A percentile compares a stretch with the other conserved stretches of the same genome.
These are phyloP conservation scores for Peribatodes rhomboidaria DNA, from an alignment of 2,888 invertebrate genomes.

Conservation along the genomic window DNA sequence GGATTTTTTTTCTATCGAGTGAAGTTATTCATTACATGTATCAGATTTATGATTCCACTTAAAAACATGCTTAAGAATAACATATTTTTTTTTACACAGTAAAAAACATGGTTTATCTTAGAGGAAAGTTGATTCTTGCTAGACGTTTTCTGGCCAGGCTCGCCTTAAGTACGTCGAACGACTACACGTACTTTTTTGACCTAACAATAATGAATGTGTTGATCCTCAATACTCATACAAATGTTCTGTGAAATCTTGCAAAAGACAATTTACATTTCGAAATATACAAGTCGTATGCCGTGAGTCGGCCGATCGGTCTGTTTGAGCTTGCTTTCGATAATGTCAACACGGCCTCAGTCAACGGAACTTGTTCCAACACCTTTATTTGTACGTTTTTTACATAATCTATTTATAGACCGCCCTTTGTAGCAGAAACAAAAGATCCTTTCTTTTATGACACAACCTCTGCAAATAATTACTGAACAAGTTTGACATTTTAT, in stretches of 20 bases:
- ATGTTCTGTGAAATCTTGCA: slow-evolving; percentile 58
- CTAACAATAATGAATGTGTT: no score
- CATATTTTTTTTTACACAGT: no score
- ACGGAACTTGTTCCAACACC: slow-evolving; percentile 76
- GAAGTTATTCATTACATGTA: no score
- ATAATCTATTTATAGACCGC: slow-evolving; percentile 66
- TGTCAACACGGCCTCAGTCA: slow-evolving; percentile 78
- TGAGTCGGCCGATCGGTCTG: slow-evolving; percentile 58
- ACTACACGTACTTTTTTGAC: no score
- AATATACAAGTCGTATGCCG: slow-evolving; percentile 65
- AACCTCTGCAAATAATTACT: slow-evolving; percentile 25
- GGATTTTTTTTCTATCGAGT: no score
- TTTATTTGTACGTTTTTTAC: slow-evolving; percentile 71
- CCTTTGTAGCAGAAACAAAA: slow-evolving; percentile 45
- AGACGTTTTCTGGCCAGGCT: no score
- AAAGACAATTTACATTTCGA: slow-evolving; percentile 73
- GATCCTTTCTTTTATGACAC: slow-evolving; percentile 26
- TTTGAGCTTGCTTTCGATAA: slow-evolving; percentile 82
- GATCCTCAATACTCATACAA: neutral
- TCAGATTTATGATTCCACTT: no score
- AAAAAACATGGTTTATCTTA: no score
- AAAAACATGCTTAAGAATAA: no score
- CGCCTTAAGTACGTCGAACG: no score
- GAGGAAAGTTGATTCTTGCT: no score
- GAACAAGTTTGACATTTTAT: neutral